These are phyloP conservation scores for Chionomys nivalis DNA, from an alignment of 2,113 vertebrate genomes.

Conservation along the genomic window DNA sequence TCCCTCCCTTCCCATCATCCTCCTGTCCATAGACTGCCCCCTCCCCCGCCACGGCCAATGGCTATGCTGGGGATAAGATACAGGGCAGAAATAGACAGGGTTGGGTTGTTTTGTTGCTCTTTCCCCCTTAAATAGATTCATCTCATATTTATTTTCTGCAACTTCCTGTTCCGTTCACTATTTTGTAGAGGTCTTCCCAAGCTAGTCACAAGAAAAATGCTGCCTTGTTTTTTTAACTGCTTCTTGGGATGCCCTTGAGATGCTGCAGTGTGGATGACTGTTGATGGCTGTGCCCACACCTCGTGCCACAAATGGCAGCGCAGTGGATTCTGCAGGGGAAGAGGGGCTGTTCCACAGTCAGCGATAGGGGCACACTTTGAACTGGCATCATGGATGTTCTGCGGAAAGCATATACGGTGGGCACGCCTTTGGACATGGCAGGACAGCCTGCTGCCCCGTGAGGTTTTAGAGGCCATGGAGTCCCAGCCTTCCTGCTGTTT, in stretches of 20 bases:
- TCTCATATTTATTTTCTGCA: not conserved
- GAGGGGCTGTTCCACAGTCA: not conserved
- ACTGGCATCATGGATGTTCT: not conserved
- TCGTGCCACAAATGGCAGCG: not conserved
- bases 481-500: not conserved
- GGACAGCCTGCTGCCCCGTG: not conserved
- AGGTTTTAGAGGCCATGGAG: not conserved
- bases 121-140: conserved; percentile 3
- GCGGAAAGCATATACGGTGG: too few species aligned
- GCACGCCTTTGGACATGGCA: not conserved
- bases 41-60: not conserved
- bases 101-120: not conserved
- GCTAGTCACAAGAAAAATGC: not conserved
- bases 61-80: not conserved
- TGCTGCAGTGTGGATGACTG: fast-evolving
- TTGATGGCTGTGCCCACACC: not conserved
- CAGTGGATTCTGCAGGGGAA: not conserved
- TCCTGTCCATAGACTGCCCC: not conserved
- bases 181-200: not conserved
- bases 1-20: not conserved
- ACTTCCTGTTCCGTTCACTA: not conserved
- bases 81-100: not conserved
- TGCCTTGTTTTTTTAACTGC: not conserved
- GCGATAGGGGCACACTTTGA: not conserved
- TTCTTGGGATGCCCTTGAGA: not conserved